These are phyloP conservation scores for Hyles vespertilio DNA, from an alignment of 1,140 invertebrate genomes.

Conservation along the genomic window DNA sequence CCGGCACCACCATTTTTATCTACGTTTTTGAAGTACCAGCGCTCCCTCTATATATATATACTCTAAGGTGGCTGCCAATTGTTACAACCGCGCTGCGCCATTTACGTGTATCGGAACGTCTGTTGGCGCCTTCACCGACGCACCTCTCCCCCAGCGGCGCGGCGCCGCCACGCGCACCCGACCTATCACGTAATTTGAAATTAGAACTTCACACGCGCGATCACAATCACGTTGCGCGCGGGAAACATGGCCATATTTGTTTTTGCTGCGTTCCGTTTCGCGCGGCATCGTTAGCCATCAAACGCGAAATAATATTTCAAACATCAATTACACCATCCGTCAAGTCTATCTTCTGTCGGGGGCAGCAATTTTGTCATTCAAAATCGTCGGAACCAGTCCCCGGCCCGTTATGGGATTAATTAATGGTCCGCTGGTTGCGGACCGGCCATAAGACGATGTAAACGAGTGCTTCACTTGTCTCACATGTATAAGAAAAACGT, in stretches of 20 bases:
- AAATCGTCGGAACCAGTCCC: constrained; percentile 39
- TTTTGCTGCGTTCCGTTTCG: constrained; percentile 19
- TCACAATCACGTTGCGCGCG: constrained; percentile 27
- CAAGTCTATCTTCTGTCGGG: constrained; percentile 31
- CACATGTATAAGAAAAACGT: constrained; percentile 37
- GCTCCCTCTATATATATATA: no score
- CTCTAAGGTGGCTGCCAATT: no score
- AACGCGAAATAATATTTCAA: constrained; percentile 41
- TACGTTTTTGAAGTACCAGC: no score
- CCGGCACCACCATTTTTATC: no score
- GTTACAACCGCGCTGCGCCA: constrained; percentile 29
- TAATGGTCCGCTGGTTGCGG: constrained; percentile 31
- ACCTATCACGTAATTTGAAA: constrained; percentile 53
- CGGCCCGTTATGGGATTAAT: constrained; percentile 45
- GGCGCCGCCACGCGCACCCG: constrained; percentile 13
- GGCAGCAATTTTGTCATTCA: constrained; percentile 56
- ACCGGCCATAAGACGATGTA: constrained; percentile 42
- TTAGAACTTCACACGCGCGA: constrained; percentile 40
- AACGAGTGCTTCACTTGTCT: constrained; percentile 24
- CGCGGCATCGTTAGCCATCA: constrained; percentile 25
- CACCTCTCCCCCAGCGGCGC: constrained; percentile 23
- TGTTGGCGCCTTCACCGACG: constrained; percentile 25
- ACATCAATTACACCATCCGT: constrained; percentile 47
- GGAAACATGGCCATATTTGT: constrained; percentile 23
- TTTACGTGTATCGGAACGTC: constrained; percentile 32